These are phyloP conservation scores for Aldabrachelys gigantea DNA, from an alignment of 2,113 vertebrate species.

Conservation along the genomic window DNA sequence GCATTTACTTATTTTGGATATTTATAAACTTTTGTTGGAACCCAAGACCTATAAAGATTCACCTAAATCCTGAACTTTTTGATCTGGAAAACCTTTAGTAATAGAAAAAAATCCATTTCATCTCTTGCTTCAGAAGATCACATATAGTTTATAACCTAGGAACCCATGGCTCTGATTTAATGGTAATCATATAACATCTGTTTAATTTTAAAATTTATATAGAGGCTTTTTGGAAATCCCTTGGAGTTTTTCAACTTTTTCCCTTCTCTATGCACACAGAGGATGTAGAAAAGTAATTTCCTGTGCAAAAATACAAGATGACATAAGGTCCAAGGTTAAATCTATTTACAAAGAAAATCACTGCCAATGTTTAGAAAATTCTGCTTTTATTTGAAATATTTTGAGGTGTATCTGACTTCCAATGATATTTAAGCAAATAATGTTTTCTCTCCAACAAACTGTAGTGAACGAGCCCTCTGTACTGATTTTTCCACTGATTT, in stretches of 20 bases:
- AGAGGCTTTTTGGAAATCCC: slow-evolving; percentile 81
- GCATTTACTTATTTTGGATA: slow-evolving; percentile 68
- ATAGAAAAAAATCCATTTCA: slow-evolving; percentile 74
- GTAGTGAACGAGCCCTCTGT: slow-evolving; percentile 43
- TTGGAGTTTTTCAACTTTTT: slow-evolving; percentile 77
- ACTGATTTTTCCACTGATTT: slow-evolving; percentile 66
- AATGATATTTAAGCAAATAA: slow-evolving; percentile 65
- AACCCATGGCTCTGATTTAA: slow-evolving; percentile 82
- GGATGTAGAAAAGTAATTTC: slow-evolving; percentile 86
- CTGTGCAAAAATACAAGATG: slow-evolving; percentile 86
- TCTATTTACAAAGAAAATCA: slow-evolving; percentile 82
- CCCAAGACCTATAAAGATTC: slow-evolving; percentile 48
- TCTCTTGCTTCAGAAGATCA: slow-evolving; percentile 74
- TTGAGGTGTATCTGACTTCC: slow-evolving; percentile 75
- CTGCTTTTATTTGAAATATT: slow-evolving; percentile 78
- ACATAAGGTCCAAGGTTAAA: slow-evolving; percentile 84
- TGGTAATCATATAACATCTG: slow-evolving; percentile 86
- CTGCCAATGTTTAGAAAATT: slow-evolving; percentile 78
- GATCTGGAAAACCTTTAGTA: slow-evolving; percentile 73
- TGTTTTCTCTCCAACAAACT: slow-evolving; percentile 62
- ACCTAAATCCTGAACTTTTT: slow-evolving; percentile 76
- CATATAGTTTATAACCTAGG: slow-evolving; percentile 76
- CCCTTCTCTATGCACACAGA: slow-evolving; percentile 74
- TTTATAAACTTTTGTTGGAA: slow-evolving; percentile 66
- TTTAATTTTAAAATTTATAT: slow-evolving; percentile 89